Evolutionary conservation across 2,888 invertebrate species (phyloP), one percentile per base, ranked within the genome.

Genomic region (Lithophane leautieri): DNA sequence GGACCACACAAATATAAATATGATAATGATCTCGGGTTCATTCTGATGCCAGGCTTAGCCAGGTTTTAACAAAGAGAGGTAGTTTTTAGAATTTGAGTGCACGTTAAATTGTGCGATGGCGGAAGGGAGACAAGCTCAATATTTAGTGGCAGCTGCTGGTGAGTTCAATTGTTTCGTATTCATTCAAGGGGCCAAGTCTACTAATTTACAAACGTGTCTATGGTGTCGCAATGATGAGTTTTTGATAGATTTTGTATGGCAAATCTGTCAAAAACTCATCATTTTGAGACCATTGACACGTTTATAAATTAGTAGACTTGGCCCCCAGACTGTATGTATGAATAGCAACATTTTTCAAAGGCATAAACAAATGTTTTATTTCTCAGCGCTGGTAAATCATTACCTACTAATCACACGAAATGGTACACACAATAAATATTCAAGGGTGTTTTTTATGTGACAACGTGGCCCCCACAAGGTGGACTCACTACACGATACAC

Each of bases 71-170:
- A 11, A 34, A 58, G 8, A 28, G 47, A 22, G 1, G 28, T 16
- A 12, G 1, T 28, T 71, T 50, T 34, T 8, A 69, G 40, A 52
- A 42, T 44, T 58, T 28, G 50, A 19, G 65, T 44, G 52, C 28
- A 42, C 8, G 19, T 70, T 42, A 58, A 8, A 14, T 40, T 54
- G 22, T n/a, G 28, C 11, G 90, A 84, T 90, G 75, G 77, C 80
- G 72, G 88, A 90, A 60, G 84, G 85, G 70, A 89, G 91, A 82
- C 83, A 76, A 70, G 83, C 90, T 22, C 94, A 94, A 83, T 94
- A 93, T 85, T 89, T 92, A 63, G 90, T 89, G 22, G 84, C 94
- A 14, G 87, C 92, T 78, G 90, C 91, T 8, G 91, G 94, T 94
- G 79, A 91, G 92, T 78, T 63, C 0, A 44, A 25, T 42, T 54